phyloP scores from a whole-genome alignment of 1,140 invertebrate species.

The Wiebesia pumilae region DNA sequence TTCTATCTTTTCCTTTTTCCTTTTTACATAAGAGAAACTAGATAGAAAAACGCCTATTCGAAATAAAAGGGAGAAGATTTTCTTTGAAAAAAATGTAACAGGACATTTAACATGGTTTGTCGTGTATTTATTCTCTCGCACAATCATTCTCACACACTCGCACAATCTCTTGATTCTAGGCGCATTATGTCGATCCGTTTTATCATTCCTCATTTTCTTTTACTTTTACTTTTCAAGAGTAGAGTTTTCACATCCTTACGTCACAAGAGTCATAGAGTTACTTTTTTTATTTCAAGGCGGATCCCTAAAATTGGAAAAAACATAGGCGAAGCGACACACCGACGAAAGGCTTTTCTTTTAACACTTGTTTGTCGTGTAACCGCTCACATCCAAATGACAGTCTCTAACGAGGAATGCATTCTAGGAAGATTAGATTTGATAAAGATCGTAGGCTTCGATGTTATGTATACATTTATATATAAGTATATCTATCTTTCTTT shows the following conservation, averaged over 20 bases:
- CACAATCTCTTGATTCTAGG: constrained; percentile 31
- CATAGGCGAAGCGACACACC: constrained; percentile 45
- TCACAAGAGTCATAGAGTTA: constrained; percentile 35
- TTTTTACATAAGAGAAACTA: constrained; percentile 35
- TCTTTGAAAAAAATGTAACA: constrained; percentile 35
- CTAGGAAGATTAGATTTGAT: constrained; percentile 46
- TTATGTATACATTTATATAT: constrained; percentile 39
- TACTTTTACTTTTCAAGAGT: constrained; percentile 20
- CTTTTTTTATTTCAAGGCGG: constrained; percentile 32
- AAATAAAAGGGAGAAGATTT: constrained; percentile 46
- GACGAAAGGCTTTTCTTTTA: constrained; percentile 41
- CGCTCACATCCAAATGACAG: constrained; percentile 43
- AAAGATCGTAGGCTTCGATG: constrained; percentile 37
- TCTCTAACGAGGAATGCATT: constrained; percentile 54
- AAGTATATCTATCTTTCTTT: constrained; percentile 26
- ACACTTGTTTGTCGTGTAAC: constrained; percentile 22
- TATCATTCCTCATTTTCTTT: background rate
- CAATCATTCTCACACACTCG: constrained; percentile 34
- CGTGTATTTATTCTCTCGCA: constrained; percentile 33
- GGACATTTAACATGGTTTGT: constrained; percentile 38
- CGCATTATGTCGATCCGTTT: constrained; percentile 40
- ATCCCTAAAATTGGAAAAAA: constrained; percentile 44
- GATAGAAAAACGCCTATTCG: constrained; percentile 33
- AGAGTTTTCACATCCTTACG: constrained; percentile 11
- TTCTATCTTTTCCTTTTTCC: constrained; percentile 22